Base-by-base conservation (phyloP, 2,888 invertebrate genomes). In the Margaritifera margaritifera region DNA sequence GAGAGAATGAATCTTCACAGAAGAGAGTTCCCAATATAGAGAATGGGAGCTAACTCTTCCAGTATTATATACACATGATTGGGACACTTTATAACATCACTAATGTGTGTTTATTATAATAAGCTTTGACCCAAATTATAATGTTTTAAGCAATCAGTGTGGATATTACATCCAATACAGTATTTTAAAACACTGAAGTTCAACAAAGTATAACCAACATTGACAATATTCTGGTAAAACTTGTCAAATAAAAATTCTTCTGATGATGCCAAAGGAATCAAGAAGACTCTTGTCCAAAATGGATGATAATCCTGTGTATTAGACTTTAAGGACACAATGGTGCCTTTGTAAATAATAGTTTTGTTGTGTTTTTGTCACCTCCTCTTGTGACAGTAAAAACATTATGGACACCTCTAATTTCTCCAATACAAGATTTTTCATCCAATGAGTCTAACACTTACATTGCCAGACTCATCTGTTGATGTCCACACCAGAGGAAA, bases 401-500 rank as follows among this genome's bases (percentile, higher is more conserved):
- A 20, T 61, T 18, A 24, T 15, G 19, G n/a, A 53, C 4, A 51
- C 19, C 15, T 57, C 50, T 61, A 19, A 66, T 50, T 55, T 27
- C 42, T 60, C 27, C 42, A 8, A 3, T 22, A 54, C 52, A 51
- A 51, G 22, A 42, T 62, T 22, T 22, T 50, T 22, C 24, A 27
- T 27, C 24, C 31, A 61, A 6, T 25, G 51, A 62, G 55, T 50
- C 51, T 25, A 24, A 64, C 64, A 64, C 69, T 67, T 62, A 72
- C 72, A 57, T 54, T 67, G 63, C 66, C 70, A 5, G 61, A 55
- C 24, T 64, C 68, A 53, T 76, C 72, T 20, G 69, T 72, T 11
- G 80, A 79, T 0, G 91, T 90, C 91, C 91, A 91, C 22, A 91
- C 75, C 52, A 86, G 77, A 0, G 91, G 90, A 83, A 92, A 94